Conservation (phyloP, 92 coral and sea anemone species). For the Palythoa grandiflora region DNA sequence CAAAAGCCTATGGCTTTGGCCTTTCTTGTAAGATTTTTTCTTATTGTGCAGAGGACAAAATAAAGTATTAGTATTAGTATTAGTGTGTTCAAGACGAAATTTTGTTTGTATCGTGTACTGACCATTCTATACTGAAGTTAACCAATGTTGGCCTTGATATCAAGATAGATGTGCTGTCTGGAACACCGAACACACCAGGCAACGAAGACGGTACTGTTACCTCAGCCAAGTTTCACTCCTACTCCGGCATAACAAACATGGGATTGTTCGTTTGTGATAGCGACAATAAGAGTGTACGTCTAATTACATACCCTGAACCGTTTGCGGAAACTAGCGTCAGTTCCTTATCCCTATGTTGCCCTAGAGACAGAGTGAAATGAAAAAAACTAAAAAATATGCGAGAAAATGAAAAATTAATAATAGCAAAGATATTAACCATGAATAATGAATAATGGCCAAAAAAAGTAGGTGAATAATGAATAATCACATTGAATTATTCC, state of each 20-base stretch:
- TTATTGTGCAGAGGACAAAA: too few species aligned
- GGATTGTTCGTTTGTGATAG: constrained; percentile 41
- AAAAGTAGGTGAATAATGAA: too few species aligned
- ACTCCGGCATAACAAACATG: background rate
- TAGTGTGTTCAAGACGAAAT: background rate
- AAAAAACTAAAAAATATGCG: too few species aligned
- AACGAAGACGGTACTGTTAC: background rate
- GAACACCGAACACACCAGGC: constrained; percentile 1
- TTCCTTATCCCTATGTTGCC: too few species aligned
- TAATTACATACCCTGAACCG: constrained; percentile 1
- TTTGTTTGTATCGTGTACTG: constrained; percentile 34
- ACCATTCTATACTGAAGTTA: constrained; percentile 35
- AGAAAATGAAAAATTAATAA: too few species aligned
- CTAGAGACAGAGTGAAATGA: too few species aligned
- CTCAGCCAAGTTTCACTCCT: constrained; percentile 4
- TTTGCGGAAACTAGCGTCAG: background rate
- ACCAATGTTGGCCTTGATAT: background rate
- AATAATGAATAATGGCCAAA: too few species aligned
- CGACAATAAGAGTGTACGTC: constrained; percentile 35
- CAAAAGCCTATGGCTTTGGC: too few species aligned
- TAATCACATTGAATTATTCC: too few species aligned
- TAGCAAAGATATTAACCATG: too few species aligned
- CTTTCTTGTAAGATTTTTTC: too few species aligned
- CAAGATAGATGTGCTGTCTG: background rate
- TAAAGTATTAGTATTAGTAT: too few species aligned